phyloP scores from a whole-genome alignment of 2,888 invertebrate genomes.

The Cantharis rufa region DNA sequence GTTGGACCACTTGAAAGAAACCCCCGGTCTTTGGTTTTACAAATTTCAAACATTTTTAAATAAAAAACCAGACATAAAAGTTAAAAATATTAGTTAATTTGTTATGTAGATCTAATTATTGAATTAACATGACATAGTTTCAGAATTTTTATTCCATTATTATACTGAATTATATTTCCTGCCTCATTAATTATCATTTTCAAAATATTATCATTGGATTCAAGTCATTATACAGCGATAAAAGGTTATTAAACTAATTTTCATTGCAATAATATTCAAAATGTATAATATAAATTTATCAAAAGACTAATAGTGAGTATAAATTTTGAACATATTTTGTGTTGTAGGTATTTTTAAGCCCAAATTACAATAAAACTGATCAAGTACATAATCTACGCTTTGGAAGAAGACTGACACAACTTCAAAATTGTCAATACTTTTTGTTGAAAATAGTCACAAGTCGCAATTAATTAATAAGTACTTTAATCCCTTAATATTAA shows the following conservation, averaged over 20 bases:
- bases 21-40: too few relatives aligned
- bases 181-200: not conserved
- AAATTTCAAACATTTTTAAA: not conserved
- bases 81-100: not conserved
- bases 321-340: not conserved
- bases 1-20: too few relatives aligned
- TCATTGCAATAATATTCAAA: not conserved
- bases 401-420: too few relatives aligned
- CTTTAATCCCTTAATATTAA: too few relatives aligned
- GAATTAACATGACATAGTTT: not conserved
- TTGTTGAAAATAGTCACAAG: too few relatives aligned
- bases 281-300: not conserved
- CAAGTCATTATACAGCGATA: not conserved
- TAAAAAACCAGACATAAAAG: not conserved
- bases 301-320: too few relatives aligned
- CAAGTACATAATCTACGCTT: too few relatives aligned
- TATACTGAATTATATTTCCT: not conserved
- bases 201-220: not conserved
- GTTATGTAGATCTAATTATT: not conserved
- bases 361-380: too few relatives aligned
- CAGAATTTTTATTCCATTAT: not conserved
- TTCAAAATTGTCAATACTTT: too few relatives aligned
- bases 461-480: too few relatives aligned
- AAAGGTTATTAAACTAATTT: not conserved
- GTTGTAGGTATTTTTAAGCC: not conserved